Evolutionary conservation across 2,113 vertebrate genomes (phyloP).

Genomic region (Centropus unirufus): DNA sequence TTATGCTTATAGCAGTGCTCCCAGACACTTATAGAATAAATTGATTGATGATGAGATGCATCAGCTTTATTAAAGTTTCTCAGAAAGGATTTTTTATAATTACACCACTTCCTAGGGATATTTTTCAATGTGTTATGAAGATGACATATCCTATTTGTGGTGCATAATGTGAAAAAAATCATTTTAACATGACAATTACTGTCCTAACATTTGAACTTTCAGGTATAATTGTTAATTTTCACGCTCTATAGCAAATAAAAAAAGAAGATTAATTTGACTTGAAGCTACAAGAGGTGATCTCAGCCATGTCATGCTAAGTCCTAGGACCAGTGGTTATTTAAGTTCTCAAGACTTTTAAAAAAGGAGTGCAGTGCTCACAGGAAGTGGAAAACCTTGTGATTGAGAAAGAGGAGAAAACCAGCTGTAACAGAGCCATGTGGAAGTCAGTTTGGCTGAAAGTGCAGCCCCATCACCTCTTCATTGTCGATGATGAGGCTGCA

Average conservation of each 20-base stretch:
- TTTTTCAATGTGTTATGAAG: slow-evolving; percentile 2
- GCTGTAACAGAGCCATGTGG: not conserved
- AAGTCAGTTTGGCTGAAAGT: not conserved
- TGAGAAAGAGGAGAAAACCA: not conserved
- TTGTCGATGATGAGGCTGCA: not conserved
- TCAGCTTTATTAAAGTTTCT: slow-evolving; percentile 10
- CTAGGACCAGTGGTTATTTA: not conserved
- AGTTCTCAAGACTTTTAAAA: slow-evolving; percentile 24
- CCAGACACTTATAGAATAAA: not conserved
- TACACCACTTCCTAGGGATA: not conserved
- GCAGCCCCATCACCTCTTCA: not conserved
- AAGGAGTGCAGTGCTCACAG: not conserved
- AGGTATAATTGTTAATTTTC: slow-evolving; percentile 44
- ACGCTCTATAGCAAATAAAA: not conserved
- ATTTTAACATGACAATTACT: slow-evolving; percentile 45
- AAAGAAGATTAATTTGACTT: slow-evolving; percentile 53
- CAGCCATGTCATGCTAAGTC: not conserved
- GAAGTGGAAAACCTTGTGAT: slow-evolving; percentile 15
- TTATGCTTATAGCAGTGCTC: not conserved
- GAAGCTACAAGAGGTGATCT: slow-evolving; percentile 16
- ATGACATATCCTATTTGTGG: not conserved
- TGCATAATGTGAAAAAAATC: not conserved
- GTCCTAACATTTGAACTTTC: slow-evolving; percentile 66
- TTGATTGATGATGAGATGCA: not conserved
- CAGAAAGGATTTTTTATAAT: not conserved